A percentile compares a stretch with the other conserved stretches of the same genome.
Evolutionary conservation across 2,113 vertebrate genomes (phyloP).

Genomic region (Menidia beryllina): DNA sequence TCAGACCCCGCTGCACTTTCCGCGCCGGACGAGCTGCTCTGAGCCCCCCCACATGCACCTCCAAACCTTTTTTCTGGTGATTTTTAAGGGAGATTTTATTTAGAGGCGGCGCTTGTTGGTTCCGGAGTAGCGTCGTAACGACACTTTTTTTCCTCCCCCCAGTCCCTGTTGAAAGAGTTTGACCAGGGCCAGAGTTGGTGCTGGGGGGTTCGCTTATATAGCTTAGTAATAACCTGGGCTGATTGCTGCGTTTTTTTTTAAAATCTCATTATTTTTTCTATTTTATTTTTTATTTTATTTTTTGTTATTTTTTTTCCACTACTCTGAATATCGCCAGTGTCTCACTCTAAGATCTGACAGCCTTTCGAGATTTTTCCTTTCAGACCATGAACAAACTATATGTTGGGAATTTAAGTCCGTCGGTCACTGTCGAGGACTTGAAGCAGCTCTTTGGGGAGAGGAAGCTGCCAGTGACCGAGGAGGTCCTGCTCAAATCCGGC

Average conservation of each 20-base stretch:
- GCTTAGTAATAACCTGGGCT: slow-evolving; percentile 74
- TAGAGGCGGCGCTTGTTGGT: slow-evolving; percentile 86
- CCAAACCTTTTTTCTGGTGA: slow-evolving; percentile 72
- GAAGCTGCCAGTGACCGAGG: slow-evolving; percentile 89
- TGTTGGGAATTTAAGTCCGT: slow-evolving; percentile 95
- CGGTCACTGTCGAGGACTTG: slow-evolving; percentile 93
- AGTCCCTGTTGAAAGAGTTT: slow-evolving; percentile 85
- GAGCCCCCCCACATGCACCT: slow-evolving; percentile 74
- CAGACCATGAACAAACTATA: slow-evolving; percentile 97
- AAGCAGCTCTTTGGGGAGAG: slow-evolving; percentile 91
- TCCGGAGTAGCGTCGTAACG: slow-evolving; percentile 83
- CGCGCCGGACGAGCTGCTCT: slow-evolving; percentile 39
- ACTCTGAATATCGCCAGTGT: slow-evolving; percentile 62
- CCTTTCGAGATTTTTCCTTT: slow-evolving; percentile 73
- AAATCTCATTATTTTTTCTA: slow-evolving; percentile 47
- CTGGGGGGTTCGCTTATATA: slow-evolving; percentile 80
- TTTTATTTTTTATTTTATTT: slow-evolving; percentile 56
- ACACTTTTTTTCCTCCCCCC: slow-evolving; percentile 75
- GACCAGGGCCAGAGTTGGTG: slow-evolving; percentile 84
- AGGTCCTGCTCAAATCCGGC: slow-evolving; percentile 92
- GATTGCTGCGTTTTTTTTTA: slow-evolving; percentile 51
- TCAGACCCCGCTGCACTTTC: slow-evolving; percentile 53
- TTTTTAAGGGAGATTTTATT: slow-evolving; percentile 81
- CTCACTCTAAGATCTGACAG: slow-evolving; percentile 64
- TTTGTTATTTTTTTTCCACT: slow-evolving; percentile 59